These are phyloP conservation scores for Natrix natrix DNA, from an alignment of 2,797 vertebrate genomes.

Conservation along the genomic window DNA sequence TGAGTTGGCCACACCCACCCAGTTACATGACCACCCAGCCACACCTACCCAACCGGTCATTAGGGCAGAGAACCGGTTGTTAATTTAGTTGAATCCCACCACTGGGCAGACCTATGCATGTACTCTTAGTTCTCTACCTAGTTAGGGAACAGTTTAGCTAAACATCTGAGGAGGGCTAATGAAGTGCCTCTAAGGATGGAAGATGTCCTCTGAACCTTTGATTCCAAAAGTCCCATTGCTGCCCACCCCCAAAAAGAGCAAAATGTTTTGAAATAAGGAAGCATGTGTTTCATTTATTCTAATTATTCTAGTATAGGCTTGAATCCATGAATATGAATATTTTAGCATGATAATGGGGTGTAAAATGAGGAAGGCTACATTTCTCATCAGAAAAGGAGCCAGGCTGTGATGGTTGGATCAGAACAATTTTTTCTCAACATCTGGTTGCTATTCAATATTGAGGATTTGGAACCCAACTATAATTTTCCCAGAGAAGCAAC, in stretches of 20 bases:
- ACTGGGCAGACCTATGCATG: neutral
- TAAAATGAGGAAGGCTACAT: neutral
- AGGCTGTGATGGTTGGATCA: slow-evolving; percentile 59
- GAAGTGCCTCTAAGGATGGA: neutral
- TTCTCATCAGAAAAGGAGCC: slow-evolving; percentile 39
- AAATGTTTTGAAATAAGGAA: neutral
- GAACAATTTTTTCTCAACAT: slow-evolving; percentile 45
- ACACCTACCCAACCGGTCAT: no score
- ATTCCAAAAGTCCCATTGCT: neutral
- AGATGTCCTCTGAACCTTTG: neutral
- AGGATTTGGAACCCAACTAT: slow-evolving; percentile 51
- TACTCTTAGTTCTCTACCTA: neutral
- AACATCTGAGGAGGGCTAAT: neutral
- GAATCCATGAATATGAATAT: neutral
- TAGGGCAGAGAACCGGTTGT: no score
- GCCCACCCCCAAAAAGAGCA: neutral
- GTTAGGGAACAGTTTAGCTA: neutral
- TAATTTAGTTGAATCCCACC: no score
- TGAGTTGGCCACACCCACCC: no score
- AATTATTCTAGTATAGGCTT: neutral
- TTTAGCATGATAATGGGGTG: neutral
- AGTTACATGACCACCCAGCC: no score
- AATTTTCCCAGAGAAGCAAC: slow-evolving; percentile 39
- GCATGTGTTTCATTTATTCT: neutral
- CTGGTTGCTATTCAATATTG: slow-evolving; percentile 46